These are phyloP conservation scores for Syngnathus acus DNA, from an alignment of 2,797 vertebrate genomes.

Conservation along the genomic window DNA sequence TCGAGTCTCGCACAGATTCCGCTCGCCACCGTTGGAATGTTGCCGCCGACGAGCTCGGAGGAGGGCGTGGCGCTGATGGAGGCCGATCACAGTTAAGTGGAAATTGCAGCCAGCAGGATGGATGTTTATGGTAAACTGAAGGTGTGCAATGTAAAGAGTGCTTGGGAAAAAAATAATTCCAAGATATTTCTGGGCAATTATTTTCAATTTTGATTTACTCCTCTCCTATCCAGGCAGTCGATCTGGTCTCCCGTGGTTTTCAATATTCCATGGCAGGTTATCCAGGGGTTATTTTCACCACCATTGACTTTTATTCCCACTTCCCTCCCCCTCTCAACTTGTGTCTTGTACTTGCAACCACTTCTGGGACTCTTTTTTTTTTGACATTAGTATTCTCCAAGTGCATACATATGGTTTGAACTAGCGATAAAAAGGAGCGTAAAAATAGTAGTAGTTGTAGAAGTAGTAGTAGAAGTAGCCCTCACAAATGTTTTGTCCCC, in stretches of 20 bases:
- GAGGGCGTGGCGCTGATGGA: slow-evolving; percentile 24
- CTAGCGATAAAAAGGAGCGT: slow-evolving; percentile 17
- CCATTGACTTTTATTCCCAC: slow-evolving; percentile 2
- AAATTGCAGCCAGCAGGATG: no score
- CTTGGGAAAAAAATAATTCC: not conserved
- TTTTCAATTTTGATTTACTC: not conserved
- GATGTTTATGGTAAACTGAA: no score
- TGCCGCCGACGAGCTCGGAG: slow-evolving; percentile 25
- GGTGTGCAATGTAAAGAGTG: no score
- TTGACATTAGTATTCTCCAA: slow-evolving; percentile 30
- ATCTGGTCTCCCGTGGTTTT: slow-evolving; percentile 6
- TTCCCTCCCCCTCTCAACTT: not conserved
- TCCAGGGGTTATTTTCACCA: slow-evolving; percentile 7
- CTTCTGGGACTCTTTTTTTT: slow-evolving; percentile 11
- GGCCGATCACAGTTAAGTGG: no score
- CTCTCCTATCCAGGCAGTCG: not conserved
- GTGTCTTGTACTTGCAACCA: not conserved
- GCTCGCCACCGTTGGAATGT: slow-evolving; percentile 37
- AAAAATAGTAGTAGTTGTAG: not conserved
- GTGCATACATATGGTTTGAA: slow-evolving; percentile 22
- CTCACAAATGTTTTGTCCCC: not conserved
- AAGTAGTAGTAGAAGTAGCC: not conserved
- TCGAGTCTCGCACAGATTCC: slow-evolving; percentile 27
- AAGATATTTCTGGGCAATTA: not conserved
- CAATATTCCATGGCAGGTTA: not conserved